Evolutionary conservation across 2,888 invertebrate genomes (phyloP).

Genomic region (Neoitamus cyanurus): DNA sequence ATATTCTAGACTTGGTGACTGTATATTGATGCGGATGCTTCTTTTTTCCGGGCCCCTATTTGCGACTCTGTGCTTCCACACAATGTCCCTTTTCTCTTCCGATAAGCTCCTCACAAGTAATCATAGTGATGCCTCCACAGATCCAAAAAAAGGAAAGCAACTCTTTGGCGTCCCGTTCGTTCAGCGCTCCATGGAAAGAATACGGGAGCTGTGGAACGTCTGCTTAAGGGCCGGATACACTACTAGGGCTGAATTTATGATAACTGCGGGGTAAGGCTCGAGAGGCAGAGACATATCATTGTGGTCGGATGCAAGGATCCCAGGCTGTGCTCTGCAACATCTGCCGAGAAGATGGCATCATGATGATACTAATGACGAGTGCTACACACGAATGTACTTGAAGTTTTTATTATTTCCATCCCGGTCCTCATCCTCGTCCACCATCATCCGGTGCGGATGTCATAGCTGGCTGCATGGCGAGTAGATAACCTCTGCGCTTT

Average conservation of each 20-base stretch:
- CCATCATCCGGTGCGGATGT: conserved; percentile 13
- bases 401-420: conserved; percentile 42
- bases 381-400: conserved; percentile 37
- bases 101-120: conserved; percentile 46
- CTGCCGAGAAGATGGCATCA: conserved; percentile 18
- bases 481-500: conserved; percentile 31
- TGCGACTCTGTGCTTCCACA: conserved; percentile 36
- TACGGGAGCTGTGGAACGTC: conserved; percentile 3
- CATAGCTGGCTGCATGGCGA: not conserved
- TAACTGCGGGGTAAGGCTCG: not conserved
- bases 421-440: conserved; percentile 4
- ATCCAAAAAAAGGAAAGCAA: conserved; percentile 20
- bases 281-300: conserved; percentile 25
- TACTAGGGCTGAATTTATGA: not conserved
- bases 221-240: conserved; percentile 28
- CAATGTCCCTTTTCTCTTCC: conserved; percentile 43
- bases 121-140: conserved; percentile 22
- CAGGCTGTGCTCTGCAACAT: not conserved
- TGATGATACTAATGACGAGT: conserved; percentile 43
- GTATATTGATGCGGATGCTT: conserved; percentile 20
- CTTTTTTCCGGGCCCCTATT: conserved; percentile 34
- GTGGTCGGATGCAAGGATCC: conserved; percentile 6
- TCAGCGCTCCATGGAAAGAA: conserved; percentile 1
- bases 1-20: conserved; percentile 30
- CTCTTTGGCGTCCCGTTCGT: conserved; percentile 22